phyloP scores from a whole-genome alignment of 2,113 vertebrate genomes.

The Glaucomys volans region DNA sequence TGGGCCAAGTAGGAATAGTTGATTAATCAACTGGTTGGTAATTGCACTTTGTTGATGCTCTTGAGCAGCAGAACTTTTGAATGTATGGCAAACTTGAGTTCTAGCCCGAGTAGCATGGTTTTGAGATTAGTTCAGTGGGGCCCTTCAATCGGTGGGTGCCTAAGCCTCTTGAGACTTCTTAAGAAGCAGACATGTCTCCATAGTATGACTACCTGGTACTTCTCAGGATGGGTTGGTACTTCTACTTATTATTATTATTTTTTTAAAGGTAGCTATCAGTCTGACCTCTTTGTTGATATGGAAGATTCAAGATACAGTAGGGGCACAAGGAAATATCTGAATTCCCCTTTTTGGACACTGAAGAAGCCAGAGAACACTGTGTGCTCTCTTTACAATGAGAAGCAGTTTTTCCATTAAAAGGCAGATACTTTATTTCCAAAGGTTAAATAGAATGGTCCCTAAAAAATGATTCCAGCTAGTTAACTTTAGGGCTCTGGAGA shows the following conservation, averaged over 20 bases:
- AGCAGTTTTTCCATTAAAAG: conserved; percentile 78
- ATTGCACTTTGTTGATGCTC: not conserved
- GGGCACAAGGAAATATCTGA: conserved; percentile 42
- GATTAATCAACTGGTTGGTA: not conserved
- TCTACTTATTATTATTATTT: not conserved
- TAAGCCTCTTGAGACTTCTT: conserved; percentile 2
- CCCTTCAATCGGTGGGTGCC: not conserved
- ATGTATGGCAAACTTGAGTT: not conserved
- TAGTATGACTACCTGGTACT: not conserved
- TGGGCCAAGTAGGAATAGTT: not conserved
- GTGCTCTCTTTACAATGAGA: conserved; percentile 70
- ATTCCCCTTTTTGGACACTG: conserved; percentile 43
- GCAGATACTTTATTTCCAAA: conserved; percentile 69
- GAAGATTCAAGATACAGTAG: conserved; percentile 23
- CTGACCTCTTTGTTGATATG: conserved; percentile 63
- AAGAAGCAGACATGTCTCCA: not conserved
- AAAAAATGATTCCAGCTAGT: conserved; percentile 65
- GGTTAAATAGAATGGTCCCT: conserved; percentile 58
- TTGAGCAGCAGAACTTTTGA: not conserved
- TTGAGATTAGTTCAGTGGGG: not conserved
- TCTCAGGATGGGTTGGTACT: not conserved
- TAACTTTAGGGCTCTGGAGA: conserved; percentile 55
- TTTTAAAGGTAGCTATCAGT: conserved; percentile 47
- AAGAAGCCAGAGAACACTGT: conserved; percentile 68
- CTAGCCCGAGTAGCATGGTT: not conserved